phyloP scores from a whole-genome alignment of 2,888 invertebrate species.

The Philonicus albiceps region DNA sequence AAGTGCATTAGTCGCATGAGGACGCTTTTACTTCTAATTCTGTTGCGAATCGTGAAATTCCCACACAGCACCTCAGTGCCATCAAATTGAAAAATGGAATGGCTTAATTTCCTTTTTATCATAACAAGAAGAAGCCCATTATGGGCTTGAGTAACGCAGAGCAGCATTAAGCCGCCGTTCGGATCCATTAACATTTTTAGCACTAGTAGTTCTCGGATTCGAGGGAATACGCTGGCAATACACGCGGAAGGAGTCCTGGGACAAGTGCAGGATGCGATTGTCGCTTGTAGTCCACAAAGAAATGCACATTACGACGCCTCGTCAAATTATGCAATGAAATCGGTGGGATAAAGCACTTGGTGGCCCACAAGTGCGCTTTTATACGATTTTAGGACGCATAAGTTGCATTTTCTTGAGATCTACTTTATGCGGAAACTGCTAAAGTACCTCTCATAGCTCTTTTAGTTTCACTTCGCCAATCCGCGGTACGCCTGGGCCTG shows the following conservation, averaged over 20 bases:
- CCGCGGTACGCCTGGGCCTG: background rate
- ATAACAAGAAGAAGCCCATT: background rate
- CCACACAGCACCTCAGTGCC: background rate
- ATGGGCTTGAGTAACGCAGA: background rate
- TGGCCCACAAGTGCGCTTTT: conserved; percentile 10
- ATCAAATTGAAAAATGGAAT: conserved; percentile 14
- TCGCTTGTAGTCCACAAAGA: background rate
- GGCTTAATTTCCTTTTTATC: background rate
- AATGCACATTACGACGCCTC: conserved; percentile 18
- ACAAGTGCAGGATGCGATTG: background rate
- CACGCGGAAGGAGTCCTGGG: background rate
- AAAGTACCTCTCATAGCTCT: conserved; percentile 30
- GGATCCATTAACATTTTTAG: background rate
- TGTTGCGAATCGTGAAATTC: background rate
- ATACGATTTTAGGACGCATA: conserved; percentile 30
- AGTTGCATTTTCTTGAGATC: conserved; percentile 30
- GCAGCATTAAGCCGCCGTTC: background rate
- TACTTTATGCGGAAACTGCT: conserved; percentile 19
- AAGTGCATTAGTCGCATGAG: background rate
- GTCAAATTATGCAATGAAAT: conserved; percentile 37
- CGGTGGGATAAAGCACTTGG: background rate
- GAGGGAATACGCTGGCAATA: background rate
- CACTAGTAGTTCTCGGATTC: conserved; percentile 9
- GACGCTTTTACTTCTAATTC: background rate
- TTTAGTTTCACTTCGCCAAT: conserved; percentile 32